Base-by-base conservation (phyloP, 1,140 invertebrate species). In the Aphidius gifuensis region DNA sequence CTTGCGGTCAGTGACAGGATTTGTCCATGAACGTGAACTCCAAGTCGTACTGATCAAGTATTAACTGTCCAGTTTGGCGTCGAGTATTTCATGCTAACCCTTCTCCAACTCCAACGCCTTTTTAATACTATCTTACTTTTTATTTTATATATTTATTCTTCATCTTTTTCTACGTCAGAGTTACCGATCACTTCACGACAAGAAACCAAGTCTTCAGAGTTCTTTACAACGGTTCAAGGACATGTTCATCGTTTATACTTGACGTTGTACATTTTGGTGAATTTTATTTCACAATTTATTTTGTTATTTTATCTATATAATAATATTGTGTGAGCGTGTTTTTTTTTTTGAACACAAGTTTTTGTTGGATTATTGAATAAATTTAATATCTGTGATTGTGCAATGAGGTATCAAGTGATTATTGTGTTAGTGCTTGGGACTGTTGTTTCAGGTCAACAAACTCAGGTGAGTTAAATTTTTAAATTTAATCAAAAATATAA, bases 1-100 rank as follows among this genome's bases (percentile, higher is more conserved):
- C 68, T 72, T 64, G 68, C 70, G 75, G 74, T 78, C 75, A 76
- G 69, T 76, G 77, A 75, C 75, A 77, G 74, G 71, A 69, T 57
- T 55, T 63, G 71, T 68, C 71, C 71, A 66, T 75, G 75, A 77
- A 73, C 76, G 69, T 76, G 76, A 78, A 76, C 74, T 69, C 76
- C 71, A 77, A 75, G 70, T 68, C 70, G 72, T 75, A 72, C 46
- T 58, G 23, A 32, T 69, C 71, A 75, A 71, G 72, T 71, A 72
- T 69, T 32, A 32, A 32, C 23, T 73, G 69, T 70, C 70, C 72
- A 67, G 67, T 69, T 61, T 65, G 67, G 38, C 58, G 54, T 9
- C 47, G n/a, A 60, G 53, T 61, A 9, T 39, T 23, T 42, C 21
- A 23, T 50, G 23, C 9, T 32, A 40, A 50, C 9, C n/a, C 44